phyloP scores from a whole-genome alignment of 2,888 invertebrate genomes.

The Drosophila meridiana region DNA sequence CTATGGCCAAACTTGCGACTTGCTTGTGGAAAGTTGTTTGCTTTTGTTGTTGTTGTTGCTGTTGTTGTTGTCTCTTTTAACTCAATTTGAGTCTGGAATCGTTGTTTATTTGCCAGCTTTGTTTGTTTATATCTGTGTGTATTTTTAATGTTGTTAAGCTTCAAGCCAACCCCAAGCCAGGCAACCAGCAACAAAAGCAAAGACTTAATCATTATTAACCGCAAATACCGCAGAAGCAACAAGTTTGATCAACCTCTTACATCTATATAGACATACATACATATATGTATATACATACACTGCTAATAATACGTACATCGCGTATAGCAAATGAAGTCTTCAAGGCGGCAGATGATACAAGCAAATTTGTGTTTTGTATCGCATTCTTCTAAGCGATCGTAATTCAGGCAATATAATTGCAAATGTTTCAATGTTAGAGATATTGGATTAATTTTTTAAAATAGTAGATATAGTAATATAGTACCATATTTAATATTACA shows the following conservation, averaged over 20 bases:
- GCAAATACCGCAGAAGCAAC: constrained; percentile 42
- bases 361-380: background rate
- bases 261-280: background rate
- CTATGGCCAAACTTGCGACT: constrained; percentile 49
- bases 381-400: background rate
- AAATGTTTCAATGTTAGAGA: background rate
- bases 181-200: constrained; percentile 29
- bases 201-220: constrained; percentile 56
- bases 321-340: background rate
- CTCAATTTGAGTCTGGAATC: constrained; percentile 70
- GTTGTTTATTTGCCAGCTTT: constrained; percentile 48
- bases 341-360: background rate
- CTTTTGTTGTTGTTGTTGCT: constrained; percentile 38
- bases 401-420: background rate
- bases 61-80: constrained; percentile 60
- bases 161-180: constrained; percentile 50
- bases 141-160: constrained; percentile 62
- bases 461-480: background rate
- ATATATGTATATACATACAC: background rate
- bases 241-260: constrained; percentile 38
- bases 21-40: constrained; percentile 74
- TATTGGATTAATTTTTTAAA: background rate
- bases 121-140: constrained; percentile 61
- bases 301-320: constrained; percentile 11
- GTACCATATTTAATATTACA: background rate